Conservation (phyloP, 2,797 vertebrate genomes). For the Bradypodion pumilum region DNA sequence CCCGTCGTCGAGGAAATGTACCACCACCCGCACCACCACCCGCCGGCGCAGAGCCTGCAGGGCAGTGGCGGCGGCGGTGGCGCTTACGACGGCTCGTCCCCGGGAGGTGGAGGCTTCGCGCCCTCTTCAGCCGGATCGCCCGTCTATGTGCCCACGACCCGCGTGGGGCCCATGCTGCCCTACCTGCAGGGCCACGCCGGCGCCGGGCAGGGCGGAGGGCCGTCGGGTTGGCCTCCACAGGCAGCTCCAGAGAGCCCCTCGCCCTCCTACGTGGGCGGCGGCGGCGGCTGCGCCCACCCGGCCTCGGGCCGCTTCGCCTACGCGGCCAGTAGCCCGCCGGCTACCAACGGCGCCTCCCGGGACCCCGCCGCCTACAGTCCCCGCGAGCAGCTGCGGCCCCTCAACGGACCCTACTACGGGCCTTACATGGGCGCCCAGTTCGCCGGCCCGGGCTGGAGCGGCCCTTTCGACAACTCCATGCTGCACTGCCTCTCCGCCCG, state of each 20-base stretch:
- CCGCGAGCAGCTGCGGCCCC: constrained; percentile 87
- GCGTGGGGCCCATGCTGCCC: constrained; percentile 88
- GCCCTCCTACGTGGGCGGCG: constrained; percentile 76
- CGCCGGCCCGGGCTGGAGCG: constrained; percentile 86
- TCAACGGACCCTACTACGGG: constrained; percentile 88
- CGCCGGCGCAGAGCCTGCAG: constrained; percentile 8
- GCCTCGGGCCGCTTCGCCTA: constrained; percentile 90
- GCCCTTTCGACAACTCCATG: constrained; percentile 93
- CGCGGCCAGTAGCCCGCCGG: constrained; percentile 90
- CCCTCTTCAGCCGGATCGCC: constrained; percentile 93
- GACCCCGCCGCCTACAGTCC: constrained; percentile 79
- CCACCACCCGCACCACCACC: constrained; percentile 78
- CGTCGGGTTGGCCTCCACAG: constrained; percentile 91
- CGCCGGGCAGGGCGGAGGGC: constrained; percentile 82
- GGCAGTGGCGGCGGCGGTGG: neutral
- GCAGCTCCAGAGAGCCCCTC: constrained; percentile 90
- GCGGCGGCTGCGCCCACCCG: constrained; percentile 74
- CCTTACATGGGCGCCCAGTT: constrained; percentile 91
- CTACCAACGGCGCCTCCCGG: constrained; percentile 86
- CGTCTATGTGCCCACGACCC: constrained; percentile 93
- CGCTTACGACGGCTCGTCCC: constrained; percentile 70
- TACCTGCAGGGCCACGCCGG: constrained; percentile 88
- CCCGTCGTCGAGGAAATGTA: constrained; percentile 89
- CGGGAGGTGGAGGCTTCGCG: constrained; percentile 84
- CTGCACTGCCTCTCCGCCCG: constrained; percentile 92